Conservation (phyloP, 2,888 invertebrate genomes). For the Frankliniella intonsa region DNA sequence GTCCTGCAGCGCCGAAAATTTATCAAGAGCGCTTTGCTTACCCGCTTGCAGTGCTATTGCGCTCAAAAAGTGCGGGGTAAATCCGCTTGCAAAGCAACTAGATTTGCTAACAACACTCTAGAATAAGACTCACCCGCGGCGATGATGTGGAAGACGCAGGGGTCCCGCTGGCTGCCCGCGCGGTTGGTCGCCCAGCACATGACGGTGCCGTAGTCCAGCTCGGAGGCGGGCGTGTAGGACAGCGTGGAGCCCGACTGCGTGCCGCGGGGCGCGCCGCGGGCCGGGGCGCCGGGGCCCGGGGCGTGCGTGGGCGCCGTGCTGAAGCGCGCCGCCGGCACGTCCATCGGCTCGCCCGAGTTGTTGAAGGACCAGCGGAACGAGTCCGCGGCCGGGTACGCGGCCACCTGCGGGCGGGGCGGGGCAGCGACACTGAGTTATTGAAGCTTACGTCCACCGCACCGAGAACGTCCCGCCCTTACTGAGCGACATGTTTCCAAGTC, state of each 20-base stretch:
- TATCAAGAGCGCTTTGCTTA: too few species aligned
- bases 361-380: constrained; percentile 86
- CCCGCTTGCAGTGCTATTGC: too few species aligned
- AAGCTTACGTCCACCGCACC: too few species aligned
- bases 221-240: constrained; percentile 69
- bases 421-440: background rate
- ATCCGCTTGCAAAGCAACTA: too few species aligned
- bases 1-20: too few species aligned
- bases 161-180: constrained; percentile 66
- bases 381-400: constrained; percentile 76
- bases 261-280: too few species aligned
- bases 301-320: constrained; percentile 48
- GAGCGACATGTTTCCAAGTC: too few species aligned
- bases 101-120: too few species aligned
- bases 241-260: constrained; percentile 58
- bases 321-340: constrained; percentile 67
- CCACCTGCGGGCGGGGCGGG: constrained; percentile 50
- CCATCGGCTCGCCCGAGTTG: constrained; percentile 76
- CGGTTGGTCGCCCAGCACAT: constrained; percentile 70
- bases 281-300: background rate
- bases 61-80: too few species aligned
- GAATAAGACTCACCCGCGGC: constrained; percentile 57
- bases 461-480: too few species aligned
- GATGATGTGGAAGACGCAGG: constrained; percentile 70
- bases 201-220: constrained; percentile 70